phyloP scores from a whole-genome alignment of 1,140 invertebrate species.

The Aplysia californica region DNA sequence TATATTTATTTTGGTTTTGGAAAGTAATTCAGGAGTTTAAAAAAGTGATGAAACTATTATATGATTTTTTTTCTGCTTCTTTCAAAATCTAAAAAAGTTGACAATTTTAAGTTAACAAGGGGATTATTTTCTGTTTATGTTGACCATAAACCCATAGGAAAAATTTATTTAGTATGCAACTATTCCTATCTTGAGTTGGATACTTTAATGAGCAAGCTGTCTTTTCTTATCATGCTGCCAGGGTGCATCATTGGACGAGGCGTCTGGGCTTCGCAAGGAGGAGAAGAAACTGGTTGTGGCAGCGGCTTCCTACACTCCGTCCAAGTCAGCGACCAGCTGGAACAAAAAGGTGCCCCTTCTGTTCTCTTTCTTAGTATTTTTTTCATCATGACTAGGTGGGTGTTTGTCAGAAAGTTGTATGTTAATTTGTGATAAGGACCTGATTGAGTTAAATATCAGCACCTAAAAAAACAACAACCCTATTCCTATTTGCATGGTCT shows the following conservation, averaged over 20 bases:
- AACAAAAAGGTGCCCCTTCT: slow-evolving; percentile 70
- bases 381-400: too few species aligned
- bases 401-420: not conserved
- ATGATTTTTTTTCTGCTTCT: not conserved
- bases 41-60: too few species aligned
- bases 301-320: slow-evolving; percentile 67
- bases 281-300: slow-evolving; percentile 68
- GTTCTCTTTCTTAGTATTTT: too few species aligned
- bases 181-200: too few species aligned
- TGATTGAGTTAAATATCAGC: not conserved
- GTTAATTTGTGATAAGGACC: not conserved
- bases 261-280: slow-evolving; percentile 75
- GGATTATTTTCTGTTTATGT: too few species aligned
- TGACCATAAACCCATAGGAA: not conserved
- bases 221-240: slow-evolving; percentile 47
- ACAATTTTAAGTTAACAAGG: not conserved
- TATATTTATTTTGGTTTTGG: too few species aligned
- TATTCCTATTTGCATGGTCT: not conserved
- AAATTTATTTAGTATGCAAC: not conserved
- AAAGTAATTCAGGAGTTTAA: too few species aligned
- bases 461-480: not conserved
- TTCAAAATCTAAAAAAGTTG: not conserved
- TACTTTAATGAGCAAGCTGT: too few species aligned
- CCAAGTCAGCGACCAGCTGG: slow-evolving; percentile 70
- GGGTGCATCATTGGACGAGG: slow-evolving; percentile 77